These are phyloP conservation scores for Eurytemora carolleeae DNA, from an alignment of 1,140 invertebrate genomes.

Conservation along the genomic window DNA sequence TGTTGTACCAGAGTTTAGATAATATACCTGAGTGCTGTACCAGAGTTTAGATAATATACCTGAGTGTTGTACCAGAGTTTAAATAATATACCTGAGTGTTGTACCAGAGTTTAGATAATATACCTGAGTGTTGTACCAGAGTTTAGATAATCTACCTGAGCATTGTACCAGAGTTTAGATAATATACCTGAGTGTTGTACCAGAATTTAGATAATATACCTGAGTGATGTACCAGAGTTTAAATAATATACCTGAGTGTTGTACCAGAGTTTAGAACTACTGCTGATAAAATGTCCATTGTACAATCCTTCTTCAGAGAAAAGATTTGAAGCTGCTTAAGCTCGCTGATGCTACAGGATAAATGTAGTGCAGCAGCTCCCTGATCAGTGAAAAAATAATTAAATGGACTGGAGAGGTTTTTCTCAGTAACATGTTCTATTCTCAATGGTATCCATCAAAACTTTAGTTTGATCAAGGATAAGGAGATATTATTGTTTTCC, in stretches of 20 bases:
- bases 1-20: no score
- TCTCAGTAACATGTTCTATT: background rate
- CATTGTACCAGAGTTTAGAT: no score
- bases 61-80: no score
- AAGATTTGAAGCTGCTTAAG: background rate
- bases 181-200: no score
- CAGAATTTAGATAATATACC: no score
- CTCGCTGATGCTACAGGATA: background rate
- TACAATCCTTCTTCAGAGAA: background rate
- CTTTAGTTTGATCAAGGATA: background rate
- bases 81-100: no score
- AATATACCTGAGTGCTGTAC: no score
- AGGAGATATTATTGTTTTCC: background rate
- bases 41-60: no score
- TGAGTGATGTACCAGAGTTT: no score
- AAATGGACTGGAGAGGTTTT: background rate
- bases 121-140: no score
- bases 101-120: no score
- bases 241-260: background rate
- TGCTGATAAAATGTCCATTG: background rate
- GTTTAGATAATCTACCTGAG: no score
- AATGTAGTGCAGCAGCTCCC: background rate
- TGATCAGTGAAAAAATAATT: background rate
- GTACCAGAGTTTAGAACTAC: background rate
- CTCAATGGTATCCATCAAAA: background rate